These are phyloP conservation scores for Urocynchramus pylzowi DNA, from an alignment of 2,113 vertebrate species.

Conservation along the genomic window DNA sequence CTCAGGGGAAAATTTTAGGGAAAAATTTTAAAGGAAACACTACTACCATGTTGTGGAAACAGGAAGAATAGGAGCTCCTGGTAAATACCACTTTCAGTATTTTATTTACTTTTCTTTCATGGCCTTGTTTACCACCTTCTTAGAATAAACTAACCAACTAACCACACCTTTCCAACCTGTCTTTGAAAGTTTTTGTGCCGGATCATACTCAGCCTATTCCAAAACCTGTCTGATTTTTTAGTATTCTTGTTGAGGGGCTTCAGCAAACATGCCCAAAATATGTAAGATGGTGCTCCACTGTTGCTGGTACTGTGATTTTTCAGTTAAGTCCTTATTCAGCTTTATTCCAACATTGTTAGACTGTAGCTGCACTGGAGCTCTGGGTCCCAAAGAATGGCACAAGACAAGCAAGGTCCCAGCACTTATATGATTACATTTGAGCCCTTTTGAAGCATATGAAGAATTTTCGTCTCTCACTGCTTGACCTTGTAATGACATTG, in stretches of 20 bases:
- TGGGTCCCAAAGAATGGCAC: neutral
- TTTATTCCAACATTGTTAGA: neutral
- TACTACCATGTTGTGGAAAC: neutral
- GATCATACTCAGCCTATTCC: neutral
- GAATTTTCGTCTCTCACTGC: neutral
- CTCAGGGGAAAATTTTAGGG: too few relatives aligned
- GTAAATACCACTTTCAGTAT: neutral
- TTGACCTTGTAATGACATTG: constrained; percentile 7
- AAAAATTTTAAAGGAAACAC: neutral
- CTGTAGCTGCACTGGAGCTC: neutral
- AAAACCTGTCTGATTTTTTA: neutral
- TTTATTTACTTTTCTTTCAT: neutral
- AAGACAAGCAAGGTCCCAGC: neutral
- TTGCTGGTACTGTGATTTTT: neutral
- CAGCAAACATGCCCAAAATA: neutral
- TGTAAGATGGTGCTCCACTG: neutral
- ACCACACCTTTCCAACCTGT: neutral
- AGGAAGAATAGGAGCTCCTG: neutral
- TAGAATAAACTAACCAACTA: neutral
- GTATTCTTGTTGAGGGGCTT: neutral
- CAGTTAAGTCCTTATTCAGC: neutral
- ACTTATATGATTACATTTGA: neutral
- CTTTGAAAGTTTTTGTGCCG: neutral
- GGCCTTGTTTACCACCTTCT: fast-evolving
- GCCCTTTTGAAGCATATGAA: neutral